These are phyloP conservation scores for Leptobrachium ailaonicum DNA, from an alignment of 2,113 vertebrate genomes.

Conservation along the genomic window DNA sequence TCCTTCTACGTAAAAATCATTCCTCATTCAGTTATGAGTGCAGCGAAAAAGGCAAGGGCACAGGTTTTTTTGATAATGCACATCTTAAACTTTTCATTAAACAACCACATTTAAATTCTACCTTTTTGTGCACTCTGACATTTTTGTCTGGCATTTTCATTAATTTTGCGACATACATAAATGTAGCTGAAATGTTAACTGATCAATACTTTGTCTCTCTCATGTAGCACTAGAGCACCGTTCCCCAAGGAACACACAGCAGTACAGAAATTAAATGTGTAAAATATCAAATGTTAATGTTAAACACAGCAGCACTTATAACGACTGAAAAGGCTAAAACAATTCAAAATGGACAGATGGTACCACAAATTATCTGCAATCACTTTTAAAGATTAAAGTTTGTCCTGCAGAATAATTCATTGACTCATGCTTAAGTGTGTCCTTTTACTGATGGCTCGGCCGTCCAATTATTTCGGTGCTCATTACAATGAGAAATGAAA, in stretches of 20 bases:
- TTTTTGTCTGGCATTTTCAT: conserved; percentile 91
- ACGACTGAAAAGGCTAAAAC: conserved; percentile 81
- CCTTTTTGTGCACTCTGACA: conserved; percentile 83
- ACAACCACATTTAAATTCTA: conserved; percentile 79
- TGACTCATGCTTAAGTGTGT: conserved; percentile 72
- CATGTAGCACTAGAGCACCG: conserved; percentile 71
- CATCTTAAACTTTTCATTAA: conserved; percentile 80
- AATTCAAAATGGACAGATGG: conserved; percentile 81
- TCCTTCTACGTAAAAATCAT: conserved; percentile 66
- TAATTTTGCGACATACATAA: conserved; percentile 84
- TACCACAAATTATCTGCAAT: conserved; percentile 86
- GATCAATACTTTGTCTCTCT: conserved; percentile 94
- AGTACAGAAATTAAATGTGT: conserved; percentile 90
- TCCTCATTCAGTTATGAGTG: conserved; percentile 65
- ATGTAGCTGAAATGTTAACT: conserved; percentile 92
- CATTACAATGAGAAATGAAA: conserved; percentile 76
- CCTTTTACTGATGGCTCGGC: conserved; percentile 75
- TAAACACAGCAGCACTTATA: conserved; percentile 79
- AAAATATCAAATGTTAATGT: conserved; percentile 93
- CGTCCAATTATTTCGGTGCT: conserved; percentile 77
- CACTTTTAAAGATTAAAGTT: conserved; percentile 85
- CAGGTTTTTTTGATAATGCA: conserved; percentile 71
- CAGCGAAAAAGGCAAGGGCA: conserved; percentile 63
- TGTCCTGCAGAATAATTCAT: conserved; percentile 78
- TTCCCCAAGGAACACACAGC: conserved; percentile 73